Evolutionary conservation across 2,888 invertebrate genomes (phyloP).

Genomic region (Andrena praecox): DNA sequence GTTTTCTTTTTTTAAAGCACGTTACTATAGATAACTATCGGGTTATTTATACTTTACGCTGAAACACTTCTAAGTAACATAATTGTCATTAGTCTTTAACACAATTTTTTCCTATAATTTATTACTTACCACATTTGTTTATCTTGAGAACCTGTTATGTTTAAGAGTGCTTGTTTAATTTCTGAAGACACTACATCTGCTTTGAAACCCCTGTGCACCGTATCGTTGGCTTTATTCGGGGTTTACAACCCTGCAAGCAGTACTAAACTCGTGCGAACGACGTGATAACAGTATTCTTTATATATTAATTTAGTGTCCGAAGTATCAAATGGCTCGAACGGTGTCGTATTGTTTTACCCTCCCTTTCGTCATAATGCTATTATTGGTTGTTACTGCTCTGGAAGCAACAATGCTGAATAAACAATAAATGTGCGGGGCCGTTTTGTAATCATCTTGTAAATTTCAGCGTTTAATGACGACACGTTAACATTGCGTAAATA

Average conservation of each 20-base stretch:
- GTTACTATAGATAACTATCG: too few relatives aligned
- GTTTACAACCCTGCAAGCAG: neutral
- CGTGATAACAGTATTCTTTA: constrained; percentile 1
- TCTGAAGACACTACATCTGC: too few relatives aligned
- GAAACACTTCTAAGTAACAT: too few relatives aligned
- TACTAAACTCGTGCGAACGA: neutral
- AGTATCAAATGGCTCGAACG: neutral
- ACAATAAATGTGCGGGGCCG: neutral
- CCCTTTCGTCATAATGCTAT: neutral
- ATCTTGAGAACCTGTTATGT: too few relatives aligned
- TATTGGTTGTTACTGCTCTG: constrained; percentile 13
- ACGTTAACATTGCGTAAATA: neutral
- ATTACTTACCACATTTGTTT: too few relatives aligned
- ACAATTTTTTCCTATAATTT: too few relatives aligned
- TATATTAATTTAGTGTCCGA: neutral
- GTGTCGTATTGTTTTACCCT: neutral
- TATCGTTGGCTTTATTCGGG: neutral
- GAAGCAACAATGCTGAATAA: neutral
- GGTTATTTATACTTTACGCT: too few relatives aligned
- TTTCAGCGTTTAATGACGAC: neutral
- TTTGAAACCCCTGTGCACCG: neutral
- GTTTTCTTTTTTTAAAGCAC: neutral
- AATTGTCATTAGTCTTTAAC: too few relatives aligned
- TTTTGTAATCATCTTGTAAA: neutral
- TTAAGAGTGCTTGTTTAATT: too few relatives aligned